Percentiles rank a stretch among this genome's conserved stretches.
These are phyloP conservation scores for Tricholauxania praeusta DNA, from an alignment of 2,888 invertebrate species.

Conservation along the genomic window DNA sequence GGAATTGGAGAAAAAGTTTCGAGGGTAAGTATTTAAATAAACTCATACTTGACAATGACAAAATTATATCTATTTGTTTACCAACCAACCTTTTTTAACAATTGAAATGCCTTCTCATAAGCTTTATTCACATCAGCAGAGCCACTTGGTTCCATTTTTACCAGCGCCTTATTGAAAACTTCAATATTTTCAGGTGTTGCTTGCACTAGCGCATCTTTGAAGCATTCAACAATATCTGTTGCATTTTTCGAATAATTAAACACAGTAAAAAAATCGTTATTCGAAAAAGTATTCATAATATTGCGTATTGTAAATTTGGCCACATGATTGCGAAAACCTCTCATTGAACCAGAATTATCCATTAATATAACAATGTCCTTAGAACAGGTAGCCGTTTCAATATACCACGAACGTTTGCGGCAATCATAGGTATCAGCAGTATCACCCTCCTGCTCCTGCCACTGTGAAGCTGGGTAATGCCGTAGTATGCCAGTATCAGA, in stretches of 20 bases:
- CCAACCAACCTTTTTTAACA: constrained; percentile 82
- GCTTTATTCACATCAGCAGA: constrained; percentile 89
- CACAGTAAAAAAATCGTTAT: constrained; percentile 97
- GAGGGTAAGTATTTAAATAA: background rate
- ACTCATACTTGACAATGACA: too few species aligned
- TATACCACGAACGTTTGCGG: constrained; percentile 93
- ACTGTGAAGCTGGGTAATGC: constrained; percentile 88
- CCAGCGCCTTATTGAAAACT: constrained; percentile 79
- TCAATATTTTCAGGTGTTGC: constrained; percentile 88
- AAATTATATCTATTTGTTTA: constrained; percentile 53
- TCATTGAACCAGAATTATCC: constrained; percentile 98
- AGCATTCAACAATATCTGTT: constrained; percentile 85
- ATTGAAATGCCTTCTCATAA: constrained; percentile 84
- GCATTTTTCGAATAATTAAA: constrained; percentile 83
- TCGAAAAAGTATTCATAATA: constrained; percentile 93
- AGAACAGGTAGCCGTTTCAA: constrained; percentile 97
- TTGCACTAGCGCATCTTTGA: constrained; percentile 85
- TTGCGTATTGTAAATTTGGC: constrained; percentile 89
- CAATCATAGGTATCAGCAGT: constrained; percentile 90
- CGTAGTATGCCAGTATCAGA: constrained; percentile 93
- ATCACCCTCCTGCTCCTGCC: constrained; percentile 69
- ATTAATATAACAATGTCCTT: constrained; percentile 96
- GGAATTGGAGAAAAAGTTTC: background rate
- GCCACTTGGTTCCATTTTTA: constrained; percentile 76
- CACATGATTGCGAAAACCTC: constrained; percentile 80